phyloP scores from a whole-genome alignment of 30 jellyfish, hydroid and myxozoan genomes.

The Rhopilema esculentum region DNA sequence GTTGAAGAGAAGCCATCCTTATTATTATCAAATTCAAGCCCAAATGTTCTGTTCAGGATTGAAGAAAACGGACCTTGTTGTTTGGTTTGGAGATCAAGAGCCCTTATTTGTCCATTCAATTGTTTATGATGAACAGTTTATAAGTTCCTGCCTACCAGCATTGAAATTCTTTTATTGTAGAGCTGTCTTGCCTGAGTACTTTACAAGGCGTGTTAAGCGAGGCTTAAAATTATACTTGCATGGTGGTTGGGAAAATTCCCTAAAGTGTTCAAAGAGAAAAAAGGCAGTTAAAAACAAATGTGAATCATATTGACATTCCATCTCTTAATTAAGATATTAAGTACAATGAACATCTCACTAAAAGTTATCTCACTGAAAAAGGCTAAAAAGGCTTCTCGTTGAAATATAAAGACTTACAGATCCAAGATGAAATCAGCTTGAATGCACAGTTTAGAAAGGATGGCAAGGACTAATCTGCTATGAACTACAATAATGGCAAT shows the following conservation, averaged over 20 bases:
- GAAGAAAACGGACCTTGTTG: constrained; percentile 24
- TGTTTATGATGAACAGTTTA: background rate
- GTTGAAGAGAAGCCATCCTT: constrained; percentile 12
- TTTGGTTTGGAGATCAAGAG: constrained; percentile 40
- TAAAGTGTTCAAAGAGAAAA: background rate
- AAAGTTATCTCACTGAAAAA: background rate
- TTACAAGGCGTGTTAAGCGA: background rate
- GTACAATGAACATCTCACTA: background rate
- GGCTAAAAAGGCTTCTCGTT: no score
- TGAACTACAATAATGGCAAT: no score
- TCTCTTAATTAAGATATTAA: background rate
- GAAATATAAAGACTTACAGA: no score
- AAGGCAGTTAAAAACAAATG: background rate
- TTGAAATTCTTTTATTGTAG: background rate
- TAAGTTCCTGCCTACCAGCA: background rate
- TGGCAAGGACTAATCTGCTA: no score
- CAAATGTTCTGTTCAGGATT: constrained; percentile 33
- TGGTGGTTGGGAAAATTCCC: constrained; percentile 30
- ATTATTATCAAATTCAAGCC: constrained; percentile 13
- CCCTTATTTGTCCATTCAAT: constrained; percentile 21
- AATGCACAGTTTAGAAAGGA: no score
- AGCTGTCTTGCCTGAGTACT: background rate
- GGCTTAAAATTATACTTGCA: constrained; percentile 7
- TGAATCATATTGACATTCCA: background rate
- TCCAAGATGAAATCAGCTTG: no score